phyloP scores from a whole-genome alignment of 2,113 vertebrate genomes.

The Rhynchomys soricoides region DNA sequence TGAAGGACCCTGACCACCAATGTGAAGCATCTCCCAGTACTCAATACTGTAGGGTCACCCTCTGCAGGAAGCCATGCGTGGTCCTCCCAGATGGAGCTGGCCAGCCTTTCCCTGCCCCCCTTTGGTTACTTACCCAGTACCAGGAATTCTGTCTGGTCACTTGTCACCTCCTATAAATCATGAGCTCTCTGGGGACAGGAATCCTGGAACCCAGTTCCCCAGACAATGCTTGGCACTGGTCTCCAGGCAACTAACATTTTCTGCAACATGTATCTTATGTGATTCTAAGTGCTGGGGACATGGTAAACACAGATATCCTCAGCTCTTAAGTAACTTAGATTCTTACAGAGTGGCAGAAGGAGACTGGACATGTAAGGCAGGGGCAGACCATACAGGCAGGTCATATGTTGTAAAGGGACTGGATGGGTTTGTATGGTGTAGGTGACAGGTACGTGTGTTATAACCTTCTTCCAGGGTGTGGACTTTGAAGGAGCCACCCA shows the following conservation, averaged over 20 bases:
- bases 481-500: background rate
- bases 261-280: background rate
- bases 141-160: background rate
- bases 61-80: background rate
- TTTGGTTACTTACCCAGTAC: background rate
- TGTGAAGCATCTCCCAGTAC: background rate
- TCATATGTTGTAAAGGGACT: background rate
- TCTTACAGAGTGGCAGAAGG: background rate
- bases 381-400: background rate
- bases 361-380: background rate
- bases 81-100: background rate
- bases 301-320: background rate
- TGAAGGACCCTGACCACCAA: background rate
- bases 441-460: background rate
- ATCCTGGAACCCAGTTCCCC: background rate
- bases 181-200: background rate
- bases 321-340: background rate
- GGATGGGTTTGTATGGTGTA: rapidly evolving
- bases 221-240: background rate
- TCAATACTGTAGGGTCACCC: background rate
- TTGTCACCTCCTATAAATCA: background rate
- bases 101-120: background rate
- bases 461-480: background rate
- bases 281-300: background rate
- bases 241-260: background rate